Base-by-base conservation (phyloP, 2,113 vertebrate genomes). In the Micronycteris hirsuta region DNA sequence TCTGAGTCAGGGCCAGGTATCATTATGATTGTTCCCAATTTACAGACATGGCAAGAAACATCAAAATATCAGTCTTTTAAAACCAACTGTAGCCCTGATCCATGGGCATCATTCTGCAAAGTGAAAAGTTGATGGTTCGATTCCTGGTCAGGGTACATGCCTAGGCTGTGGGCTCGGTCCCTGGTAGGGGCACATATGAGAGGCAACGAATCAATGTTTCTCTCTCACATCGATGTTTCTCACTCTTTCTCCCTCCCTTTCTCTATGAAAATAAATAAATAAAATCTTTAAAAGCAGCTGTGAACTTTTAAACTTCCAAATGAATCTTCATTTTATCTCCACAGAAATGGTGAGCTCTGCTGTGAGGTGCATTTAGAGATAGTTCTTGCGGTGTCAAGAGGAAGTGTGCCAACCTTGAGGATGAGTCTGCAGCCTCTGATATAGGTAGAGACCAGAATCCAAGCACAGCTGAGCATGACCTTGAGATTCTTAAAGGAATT, bases 401-500 rank as follows among this genome's bases (percentile, higher is more conserved):
- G 5, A 86, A 92, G 61, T 41, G 28, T 31, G 85, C 19, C 20
- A 61, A 82, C 16, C 67, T 92, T 3, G 4, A 81, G 26, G 81
- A 93, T 54, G 31, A 87, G n/a, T 2, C 78, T 93, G 20, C 24
- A 83, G 28, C 74, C 31, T 95, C 41, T 85, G n/a, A 84, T n/a
- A 82, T 3, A 10, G 1, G 15, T 36, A 41, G 43, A 92, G 33
- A 89, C 31, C 28, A 41, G 43, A 38, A 82, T 67, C 19, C 49
- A 63, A 85, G 41, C 0, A 0, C 41, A 36, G 47, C 54, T 22
- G 36, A 67, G 7, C 13, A 22, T 41, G 22, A 92, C 58, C 36
- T 89, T 43, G 65, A 91, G 86, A 91, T 80, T 93, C 84, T 95
- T 85, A 70, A 92, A 86, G 45, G 81, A 90, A 91, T 95, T 92